A percentile compares a stretch with the other conserved stretches of the same genome.
Evolutionary conservation across 2,113 vertebrate genomes (phyloP).

Genomic region (Apodemus sylvaticus): DNA sequence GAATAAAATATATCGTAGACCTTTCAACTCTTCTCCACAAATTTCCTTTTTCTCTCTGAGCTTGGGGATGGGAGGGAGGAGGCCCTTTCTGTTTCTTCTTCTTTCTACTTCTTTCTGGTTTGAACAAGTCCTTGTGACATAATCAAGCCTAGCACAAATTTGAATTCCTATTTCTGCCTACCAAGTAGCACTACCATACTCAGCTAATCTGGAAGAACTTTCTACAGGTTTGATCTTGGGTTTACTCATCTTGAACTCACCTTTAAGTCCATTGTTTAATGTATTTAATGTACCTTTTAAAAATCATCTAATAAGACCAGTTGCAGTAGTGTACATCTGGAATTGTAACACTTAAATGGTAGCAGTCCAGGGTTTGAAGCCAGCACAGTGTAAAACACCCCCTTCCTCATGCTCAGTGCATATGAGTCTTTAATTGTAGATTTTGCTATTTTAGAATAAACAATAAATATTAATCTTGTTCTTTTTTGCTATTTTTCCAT

Average conservation of each 20-base stretch:
- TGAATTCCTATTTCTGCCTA: neutral
- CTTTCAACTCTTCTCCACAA: neutral
- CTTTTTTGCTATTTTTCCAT: neutral
- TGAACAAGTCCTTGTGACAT: neutral
- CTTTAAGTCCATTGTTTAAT: neutral
- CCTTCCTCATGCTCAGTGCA: neutral
- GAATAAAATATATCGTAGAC: neutral
- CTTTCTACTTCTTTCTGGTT: neutral
- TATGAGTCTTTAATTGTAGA: neutral
- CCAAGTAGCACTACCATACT: neutral
- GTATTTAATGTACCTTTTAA: neutral
- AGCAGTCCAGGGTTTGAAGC: neutral
- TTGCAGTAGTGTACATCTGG: neutral
- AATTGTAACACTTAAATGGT: neutral
- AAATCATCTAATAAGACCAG: neutral
- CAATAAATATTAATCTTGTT: neutral
- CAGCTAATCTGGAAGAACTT: neutral
- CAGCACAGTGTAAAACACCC: neutral
- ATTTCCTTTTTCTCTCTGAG: neutral
- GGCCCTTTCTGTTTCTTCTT: neutral
- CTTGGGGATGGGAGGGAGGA: neutral
- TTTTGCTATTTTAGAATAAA: slow-evolving; percentile 17
- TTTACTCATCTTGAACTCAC: slow-evolving; percentile 23
- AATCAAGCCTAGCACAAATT: neutral
- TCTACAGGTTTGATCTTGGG: neutral